Base-by-base conservation (phyloP, 2,797 vertebrate species). In the Delichon dasypus region DNA sequence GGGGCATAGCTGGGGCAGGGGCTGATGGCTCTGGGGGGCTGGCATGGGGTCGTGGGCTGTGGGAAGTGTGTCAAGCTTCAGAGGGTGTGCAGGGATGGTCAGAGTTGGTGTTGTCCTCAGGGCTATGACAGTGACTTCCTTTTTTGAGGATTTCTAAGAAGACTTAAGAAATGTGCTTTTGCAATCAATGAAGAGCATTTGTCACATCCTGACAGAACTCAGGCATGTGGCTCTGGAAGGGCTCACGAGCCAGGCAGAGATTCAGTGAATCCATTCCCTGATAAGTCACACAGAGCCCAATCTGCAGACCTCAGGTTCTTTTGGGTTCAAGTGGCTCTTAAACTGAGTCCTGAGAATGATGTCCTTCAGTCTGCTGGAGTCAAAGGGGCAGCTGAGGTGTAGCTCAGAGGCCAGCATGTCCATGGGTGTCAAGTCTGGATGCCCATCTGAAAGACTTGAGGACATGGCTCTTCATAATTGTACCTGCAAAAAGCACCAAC, bases 1-100 rank as follows among this genome's bases (percentile, higher is more conserved):
- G 21, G 12, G 17, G 5, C 11, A 3, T 21, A 0, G 0, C 34
- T 62, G 40, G 17, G 8, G 5, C 14, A 61, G 18, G 25, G 11
- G 3, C 18, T 65, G 27, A 42, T 5, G 10, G 9, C 2, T 26
- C 21, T 18, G 7, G 16, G 26, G 40, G 21, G 2, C 8, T 76
- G 32, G 19, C 6, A 21, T 21, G 16, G 50, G 5, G 1, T 16
- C 23, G 25, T 40, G 23, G 25, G 17, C 34, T 18, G 8, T 55
- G 48, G 23, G 21, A 72, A 40, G 10, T 22, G 8, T 7, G 12
- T 4, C 13, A 5, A 38, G 9, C 9, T 26, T 40, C 22, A 27
- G 32, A 18, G n/a, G 7, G 5, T 32, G 36, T n/a, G 4, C 26
- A 75, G 21, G 30, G 10, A 60, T 23, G 13, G 19, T 36, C 40